Conservation (phyloP, 2,113 vertebrate genomes). For the Chamaea fasciata region DNA sequence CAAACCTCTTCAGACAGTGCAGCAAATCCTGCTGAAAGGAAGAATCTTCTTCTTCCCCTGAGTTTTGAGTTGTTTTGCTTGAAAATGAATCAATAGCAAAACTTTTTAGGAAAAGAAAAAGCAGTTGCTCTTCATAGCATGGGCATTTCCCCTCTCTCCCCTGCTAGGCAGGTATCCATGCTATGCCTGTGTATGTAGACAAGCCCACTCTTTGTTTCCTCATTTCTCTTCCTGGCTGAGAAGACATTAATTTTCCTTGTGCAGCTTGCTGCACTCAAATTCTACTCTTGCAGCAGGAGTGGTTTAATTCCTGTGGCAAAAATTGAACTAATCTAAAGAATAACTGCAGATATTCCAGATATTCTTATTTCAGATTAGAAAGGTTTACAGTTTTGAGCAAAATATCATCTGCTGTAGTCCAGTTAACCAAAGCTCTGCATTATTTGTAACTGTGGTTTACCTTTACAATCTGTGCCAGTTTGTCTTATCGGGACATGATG, state of each 20-base stretch:
- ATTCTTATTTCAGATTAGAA: background rate
- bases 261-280: background rate
- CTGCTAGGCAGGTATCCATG: background rate
- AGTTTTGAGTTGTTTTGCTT: background rate
- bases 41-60: background rate
- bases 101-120: background rate
- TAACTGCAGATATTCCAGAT: background rate
- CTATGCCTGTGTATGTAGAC: background rate
- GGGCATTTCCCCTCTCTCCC: background rate
- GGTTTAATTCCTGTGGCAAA: background rate
- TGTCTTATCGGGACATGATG: background rate
- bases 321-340: conserved; percentile 2
- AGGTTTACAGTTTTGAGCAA: background rate
- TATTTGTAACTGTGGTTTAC: background rate
- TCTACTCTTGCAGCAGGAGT: conserved; percentile 1
- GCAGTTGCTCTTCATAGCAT: background rate
- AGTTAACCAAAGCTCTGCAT: conserved; percentile 1
- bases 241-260: background rate
- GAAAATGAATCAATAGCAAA: background rate
- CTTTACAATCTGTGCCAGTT: background rate
- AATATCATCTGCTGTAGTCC: background rate
- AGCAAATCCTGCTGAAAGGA: background rate
- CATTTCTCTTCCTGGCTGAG: background rate
- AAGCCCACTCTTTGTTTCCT: background rate
- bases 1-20: background rate